Evolutionary conservation across 2,888 invertebrate genomes (phyloP), one percentile per base, ranked within the genome.

Genomic region (Amblyteles armatorius): DNA sequence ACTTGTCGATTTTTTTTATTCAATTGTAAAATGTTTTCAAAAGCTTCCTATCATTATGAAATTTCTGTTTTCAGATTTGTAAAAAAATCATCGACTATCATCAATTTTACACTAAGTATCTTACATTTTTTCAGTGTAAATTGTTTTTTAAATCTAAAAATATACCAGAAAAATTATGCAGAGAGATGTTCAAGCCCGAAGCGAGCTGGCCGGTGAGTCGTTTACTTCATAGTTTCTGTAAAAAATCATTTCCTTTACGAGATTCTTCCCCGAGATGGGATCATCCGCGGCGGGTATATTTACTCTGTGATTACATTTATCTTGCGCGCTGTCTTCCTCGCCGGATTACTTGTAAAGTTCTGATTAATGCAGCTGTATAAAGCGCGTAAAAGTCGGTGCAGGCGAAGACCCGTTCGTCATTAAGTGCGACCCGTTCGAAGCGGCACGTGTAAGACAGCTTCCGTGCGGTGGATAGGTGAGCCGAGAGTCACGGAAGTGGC

Each of bases 321-420:
- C 16, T 26, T 48, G 26, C 16, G n/a, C 69, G 26, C 5, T 16
- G n/a, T 50, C 16, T 48, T 50, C 16, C 44, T 26, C 26, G 22
- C 26, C 13, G 16, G 16, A 16, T 22, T 69, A n/a, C 50, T 69
- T 26, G 69, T 69, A 50, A 69, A 69, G 69, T 69, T 69, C 13
- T 22, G 16, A 69, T 48, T 69, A 48, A 29, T 16, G 19, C 16
- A 13, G 22, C 69, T 26, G 50, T 50, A 22, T 26, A 26, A 36
- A 44, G 48, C 4, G 57, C 22, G 57, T 69, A 13, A 16, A 29
- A 48, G 48, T 48, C 69, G 22, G 69, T 29, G 50, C 16, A 69
- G 69, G 16, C 6, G 69, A 4, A 22, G 57, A 2, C 13, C 57
- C 26, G 5, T 22, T 26, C 22, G 26, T 57, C 57, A 57, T 57